phyloP scores from a whole-genome alignment of 1,140 invertebrate genomes.

The Dendroctonus valens region DNA sequence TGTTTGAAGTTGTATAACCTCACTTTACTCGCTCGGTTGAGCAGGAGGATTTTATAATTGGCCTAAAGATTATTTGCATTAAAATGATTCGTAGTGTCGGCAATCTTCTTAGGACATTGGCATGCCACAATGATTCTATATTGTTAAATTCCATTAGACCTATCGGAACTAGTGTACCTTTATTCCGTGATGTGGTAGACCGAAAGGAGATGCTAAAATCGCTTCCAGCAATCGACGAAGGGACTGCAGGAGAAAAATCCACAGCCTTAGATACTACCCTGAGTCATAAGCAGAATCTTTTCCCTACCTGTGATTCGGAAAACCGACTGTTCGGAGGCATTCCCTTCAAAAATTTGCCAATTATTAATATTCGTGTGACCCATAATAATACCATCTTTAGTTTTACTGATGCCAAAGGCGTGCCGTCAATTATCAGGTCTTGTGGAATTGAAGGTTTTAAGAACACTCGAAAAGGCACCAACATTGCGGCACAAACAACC shows the following conservation, averaged over 20 bases:
- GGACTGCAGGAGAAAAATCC: conserved; percentile 64
- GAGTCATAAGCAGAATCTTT: conserved; percentile 57
- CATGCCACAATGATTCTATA: no score
- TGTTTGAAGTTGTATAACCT: no score
- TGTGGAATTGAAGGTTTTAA: conserved; percentile 93
- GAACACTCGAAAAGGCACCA: conserved; percentile 92
- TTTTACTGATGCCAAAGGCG: conserved; percentile 67
- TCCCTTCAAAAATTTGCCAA: conserved; percentile 75
- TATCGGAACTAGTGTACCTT: conserved; percentile 32
- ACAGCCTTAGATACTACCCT: conserved; percentile 59
- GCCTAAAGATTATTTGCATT: no score
- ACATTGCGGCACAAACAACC: conserved; percentile 92
- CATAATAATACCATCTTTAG: conserved; percentile 86
- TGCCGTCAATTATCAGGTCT: conserved; percentile 61
- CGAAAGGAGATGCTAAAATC: conserved; percentile 57
- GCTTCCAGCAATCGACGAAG: conserved; percentile 62
- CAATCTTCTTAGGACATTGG: no score
- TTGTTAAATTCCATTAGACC: background rate
- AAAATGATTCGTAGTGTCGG: no score
- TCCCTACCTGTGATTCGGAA: conserved; percentile 71
- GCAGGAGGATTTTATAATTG: no score
- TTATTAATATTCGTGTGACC: conserved; percentile 76
- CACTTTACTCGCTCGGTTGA: no score
- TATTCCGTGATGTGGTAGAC: conserved; percentile 56
- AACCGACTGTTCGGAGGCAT: conserved; percentile 74